These are phyloP conservation scores for Carollia perspicillata DNA, from an alignment of 2,113 vertebrate genomes.

Conservation along the genomic window DNA sequence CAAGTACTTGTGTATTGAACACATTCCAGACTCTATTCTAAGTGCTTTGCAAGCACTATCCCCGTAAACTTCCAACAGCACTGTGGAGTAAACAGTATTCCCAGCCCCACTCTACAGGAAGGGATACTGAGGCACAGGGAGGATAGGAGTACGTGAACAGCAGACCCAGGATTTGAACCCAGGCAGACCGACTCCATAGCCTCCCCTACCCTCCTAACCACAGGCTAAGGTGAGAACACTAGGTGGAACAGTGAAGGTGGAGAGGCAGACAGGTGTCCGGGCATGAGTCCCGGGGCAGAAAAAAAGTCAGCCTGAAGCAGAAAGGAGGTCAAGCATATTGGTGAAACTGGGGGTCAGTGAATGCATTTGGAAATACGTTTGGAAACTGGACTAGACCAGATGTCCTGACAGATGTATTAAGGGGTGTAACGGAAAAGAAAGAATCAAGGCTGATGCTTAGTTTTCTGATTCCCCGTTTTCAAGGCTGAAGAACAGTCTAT, in stretches of 20 bases:
- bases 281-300: neutral
- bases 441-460: neutral
- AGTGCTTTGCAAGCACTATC: neutral
- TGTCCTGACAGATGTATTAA: no score
- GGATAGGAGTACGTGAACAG: neutral
- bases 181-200: neutral
- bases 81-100: no score
- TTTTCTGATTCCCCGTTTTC: neutral
- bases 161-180: neutral
- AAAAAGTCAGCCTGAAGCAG: neutral
- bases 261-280: neutral
- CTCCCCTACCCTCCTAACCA: neutral
- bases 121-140: neutral
- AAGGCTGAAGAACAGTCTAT: neutral
- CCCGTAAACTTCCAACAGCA: neutral
- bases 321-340: neutral
- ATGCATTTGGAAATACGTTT: neutral
- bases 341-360: neutral
- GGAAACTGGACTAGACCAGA: neutral
- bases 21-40: neutral
- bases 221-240: neutral
- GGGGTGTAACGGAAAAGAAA: neutral
- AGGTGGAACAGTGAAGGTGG: neutral
- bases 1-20: neutral
- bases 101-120: neutral